phyloP scores from a whole-genome alignment of 2,888 invertebrate genomes.

The Aquatica leii region DNA sequence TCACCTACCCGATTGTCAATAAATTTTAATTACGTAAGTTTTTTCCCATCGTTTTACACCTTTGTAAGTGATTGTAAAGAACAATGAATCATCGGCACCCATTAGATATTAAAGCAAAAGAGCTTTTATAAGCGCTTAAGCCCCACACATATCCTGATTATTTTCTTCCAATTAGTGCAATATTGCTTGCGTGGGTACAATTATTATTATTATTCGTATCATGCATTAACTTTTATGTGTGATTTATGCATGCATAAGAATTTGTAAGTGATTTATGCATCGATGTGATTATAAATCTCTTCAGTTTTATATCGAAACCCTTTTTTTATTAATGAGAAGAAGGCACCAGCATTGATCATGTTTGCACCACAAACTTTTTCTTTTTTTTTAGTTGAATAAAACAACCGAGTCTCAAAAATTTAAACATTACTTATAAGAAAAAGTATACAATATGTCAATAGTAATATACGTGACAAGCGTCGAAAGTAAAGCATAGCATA shows the following conservation, averaged over 20 bases:
- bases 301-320: too few relatives aligned
- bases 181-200: slow-evolving; percentile 25
- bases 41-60: slow-evolving; percentile 30
- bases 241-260: slow-evolving; percentile 9
- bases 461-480: too few relatives aligned
- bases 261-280: slow-evolving; percentile 22
- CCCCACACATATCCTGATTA: slow-evolving; percentile 30
- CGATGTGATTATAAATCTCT: slow-evolving; percentile 11
- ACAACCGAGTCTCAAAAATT: too few relatives aligned
- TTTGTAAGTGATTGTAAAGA: slow-evolving; percentile 26
- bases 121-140: slow-evolving; percentile 17
- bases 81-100: slow-evolving; percentile 33
- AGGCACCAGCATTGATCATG: too few relatives aligned
- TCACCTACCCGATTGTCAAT: slow-evolving; percentile 19
- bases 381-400: too few relatives aligned
- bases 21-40: slow-evolving; percentile 33
- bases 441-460: too few relatives aligned
- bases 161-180: slow-evolving; percentile 33
- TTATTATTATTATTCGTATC: slow-evolving; percentile 30
- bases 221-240: slow-evolving; percentile 7
- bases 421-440: too few relatives aligned
- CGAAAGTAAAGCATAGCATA: too few relatives aligned
- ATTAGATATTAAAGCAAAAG: slow-evolving; percentile 23
- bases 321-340: too few relatives aligned
- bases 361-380: too few relatives aligned